Evolutionary conservation across 2,113 vertebrate genomes (phyloP), one percentile per base, ranked within the genome.

Genomic region (Pycnonotus jocosus): DNA sequence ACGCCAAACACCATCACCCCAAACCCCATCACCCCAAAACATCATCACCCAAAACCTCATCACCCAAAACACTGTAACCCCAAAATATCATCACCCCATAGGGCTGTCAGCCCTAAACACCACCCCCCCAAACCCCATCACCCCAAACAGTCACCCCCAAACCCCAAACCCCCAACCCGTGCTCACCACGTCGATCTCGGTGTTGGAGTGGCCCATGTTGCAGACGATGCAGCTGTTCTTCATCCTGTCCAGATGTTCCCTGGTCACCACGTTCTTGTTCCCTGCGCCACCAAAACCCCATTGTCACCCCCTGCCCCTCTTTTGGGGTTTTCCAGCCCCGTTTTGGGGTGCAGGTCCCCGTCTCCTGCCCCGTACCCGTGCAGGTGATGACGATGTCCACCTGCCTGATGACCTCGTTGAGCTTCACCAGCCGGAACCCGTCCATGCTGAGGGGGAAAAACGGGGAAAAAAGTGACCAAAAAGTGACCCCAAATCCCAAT

Each of bases 181-280:
- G n/a, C 98, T 97, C 97, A 99, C 99, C 99, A 99, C 99, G 4
- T 99, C 99, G 18, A 99, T 99, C 97, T 99, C 99, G 0, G 99
- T 99, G 98, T 99, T 99, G 96, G 99, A 99, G 98, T 99, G 99
- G 3, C 99, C 99, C 99, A 99, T 99, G 98, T 99, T 99, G 97
- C 99, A 99, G 51, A 99, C 99, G 1, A 99, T 99, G 96, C 99
- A 99, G 94, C 99, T 98, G 81, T 99, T 99, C 98, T 99, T 99
- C 99, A 99, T 99, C 42, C 99, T 98, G 91, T 99, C 99, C 62
- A 99, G 97, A 71, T 99, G 98, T 28, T 99, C 99, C 96, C 99
- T 97, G 93, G 99, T 98, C 96, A 99, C 99, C 92, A 99, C 99
- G 15, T 99, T 99, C 98, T 99, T 99, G 94, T 99, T 99, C 65